phyloP scores from a whole-genome alignment of 2,113 vertebrate genomes.

The Oenanthe oenanthe region DNA sequence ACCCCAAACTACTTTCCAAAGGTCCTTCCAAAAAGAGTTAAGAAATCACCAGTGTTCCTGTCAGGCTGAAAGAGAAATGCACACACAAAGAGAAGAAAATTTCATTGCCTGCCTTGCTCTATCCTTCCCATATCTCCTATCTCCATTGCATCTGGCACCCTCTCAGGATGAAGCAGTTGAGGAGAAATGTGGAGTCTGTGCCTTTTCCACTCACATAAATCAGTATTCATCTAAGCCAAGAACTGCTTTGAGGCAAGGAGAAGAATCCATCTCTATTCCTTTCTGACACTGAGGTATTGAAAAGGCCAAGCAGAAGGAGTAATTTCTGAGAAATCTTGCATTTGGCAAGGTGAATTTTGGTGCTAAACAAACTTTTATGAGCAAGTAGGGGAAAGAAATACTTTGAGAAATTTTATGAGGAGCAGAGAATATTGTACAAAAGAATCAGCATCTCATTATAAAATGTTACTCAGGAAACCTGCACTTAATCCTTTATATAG shows the following conservation, averaged over 20 bases:
- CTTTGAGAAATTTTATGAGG: background rate
- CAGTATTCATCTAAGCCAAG: background rate
- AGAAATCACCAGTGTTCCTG: background rate
- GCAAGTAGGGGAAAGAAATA: background rate
- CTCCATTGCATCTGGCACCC: background rate
- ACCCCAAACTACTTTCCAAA: background rate
- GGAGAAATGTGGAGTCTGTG: background rate
- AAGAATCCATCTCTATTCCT: background rate
- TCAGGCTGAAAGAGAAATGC: background rate
- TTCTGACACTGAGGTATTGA: background rate
- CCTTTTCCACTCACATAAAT: conserved; percentile 1
- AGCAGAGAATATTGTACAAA: background rate
- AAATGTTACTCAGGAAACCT: conserved; percentile 38
- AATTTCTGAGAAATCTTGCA: background rate
- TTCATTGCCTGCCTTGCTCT: background rate
- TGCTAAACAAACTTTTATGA: conserved; percentile 5
- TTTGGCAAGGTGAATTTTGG: background rate
- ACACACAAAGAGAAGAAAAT: background rate
- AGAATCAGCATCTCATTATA: conserved; percentile 18
- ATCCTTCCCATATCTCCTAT: background rate
- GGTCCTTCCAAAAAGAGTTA: background rate
- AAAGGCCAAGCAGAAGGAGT: background rate
- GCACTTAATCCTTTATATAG: conserved; percentile 4
- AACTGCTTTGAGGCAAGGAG: background rate
- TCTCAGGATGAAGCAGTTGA: background rate